Evolutionary conservation across 2,888 invertebrate genomes (phyloP), one percentile per base, ranked within the genome.

Genomic region (Sipha maydis): DNA sequence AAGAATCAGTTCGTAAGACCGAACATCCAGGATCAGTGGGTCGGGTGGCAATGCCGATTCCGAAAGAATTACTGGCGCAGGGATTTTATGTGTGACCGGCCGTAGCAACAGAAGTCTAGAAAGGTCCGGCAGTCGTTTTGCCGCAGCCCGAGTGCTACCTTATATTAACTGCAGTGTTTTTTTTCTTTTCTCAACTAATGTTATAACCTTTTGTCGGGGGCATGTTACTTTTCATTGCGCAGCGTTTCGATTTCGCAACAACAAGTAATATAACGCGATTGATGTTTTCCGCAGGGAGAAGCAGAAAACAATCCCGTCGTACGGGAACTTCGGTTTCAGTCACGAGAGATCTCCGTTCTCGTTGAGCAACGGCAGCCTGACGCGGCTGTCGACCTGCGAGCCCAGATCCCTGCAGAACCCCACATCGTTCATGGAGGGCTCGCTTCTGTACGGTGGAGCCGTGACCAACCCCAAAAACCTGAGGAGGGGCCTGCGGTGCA

Each of bases 291-390:
- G 34, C 28, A 88, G 86, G 34, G 75, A 82, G 31, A 88, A 80
- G 17, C 80, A 75, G 0, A 88, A 88, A 9, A 77, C 67, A 9
- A 67, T 73, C 21, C 31, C 56, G 21, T 80, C 86, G 0, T 88
- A 88, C 28, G 86, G 86, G 7, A 86, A 86, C 69, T 86, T 86
- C 8, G 86, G 86, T 28, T 88, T 88, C n/a, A n/a, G n/a, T n/a
- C 75, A 88, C 75, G 86, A 88, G 41, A n/a, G 86, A 25, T 88
- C 79, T 21, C 86, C 86, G 67, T 90, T 90, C 71, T 83, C 89
- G 61, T 54, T 89, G 38, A 89, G 85, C 80, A 89, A 88, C 31
- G 89, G 89, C 14, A 90, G 92, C 92, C 91, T 89, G 92, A 92
- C 84, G 11, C 77, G 86, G n/a, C 61, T 89, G 41, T 90, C 89